A percentile compares a stretch with the other conserved stretches of the same genome.
Evolutionary conservation across 1,140 invertebrate genomes (phyloP).

Genomic region (Sarcophaga peregrina): DNA sequence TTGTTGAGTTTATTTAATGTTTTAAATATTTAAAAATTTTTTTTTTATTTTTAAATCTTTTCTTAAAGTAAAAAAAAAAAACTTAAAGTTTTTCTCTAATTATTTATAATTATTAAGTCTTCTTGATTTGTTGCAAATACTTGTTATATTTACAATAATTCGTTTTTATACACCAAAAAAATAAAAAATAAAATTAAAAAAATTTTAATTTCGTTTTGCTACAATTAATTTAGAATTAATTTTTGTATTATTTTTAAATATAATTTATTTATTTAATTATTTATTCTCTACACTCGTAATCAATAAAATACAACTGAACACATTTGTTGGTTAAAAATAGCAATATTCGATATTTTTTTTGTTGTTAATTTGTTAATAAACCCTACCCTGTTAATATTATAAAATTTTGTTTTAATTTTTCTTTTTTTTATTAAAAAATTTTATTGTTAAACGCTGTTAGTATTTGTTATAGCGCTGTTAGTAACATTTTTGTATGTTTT

Average conservation of each 20-base stretch:
- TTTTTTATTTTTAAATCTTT: background rate
- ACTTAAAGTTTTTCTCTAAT: background rate
- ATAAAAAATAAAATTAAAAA: too few species aligned
- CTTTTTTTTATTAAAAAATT: background rate
- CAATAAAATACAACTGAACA: constrained; percentile 33
- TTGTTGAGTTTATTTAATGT: background rate
- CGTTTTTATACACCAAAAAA: too few species aligned
- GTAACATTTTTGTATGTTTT: constrained; percentile 26
- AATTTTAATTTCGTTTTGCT: too few species aligned
- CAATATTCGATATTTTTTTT: background rate
- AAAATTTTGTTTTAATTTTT: background rate
- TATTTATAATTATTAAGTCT: background rate
- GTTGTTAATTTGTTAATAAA: constrained; percentile 9
- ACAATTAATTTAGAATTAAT: too few species aligned
- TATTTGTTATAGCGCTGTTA: background rate
- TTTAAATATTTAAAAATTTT: constrained; percentile 21
- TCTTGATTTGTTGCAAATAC: background rate
- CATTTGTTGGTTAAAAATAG: constrained; percentile 17
- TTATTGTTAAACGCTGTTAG: background rate
- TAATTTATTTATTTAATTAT: too few species aligned
- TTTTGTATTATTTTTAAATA: background rate
- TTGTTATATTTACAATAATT: background rate
- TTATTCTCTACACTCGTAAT: background rate
- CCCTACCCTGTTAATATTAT: constrained; percentile 19
- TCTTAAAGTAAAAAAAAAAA: background rate